Evolutionary conservation across 2,888 invertebrate genomes (phyloP).

Genomic region (Aelia acuminata): DNA sequence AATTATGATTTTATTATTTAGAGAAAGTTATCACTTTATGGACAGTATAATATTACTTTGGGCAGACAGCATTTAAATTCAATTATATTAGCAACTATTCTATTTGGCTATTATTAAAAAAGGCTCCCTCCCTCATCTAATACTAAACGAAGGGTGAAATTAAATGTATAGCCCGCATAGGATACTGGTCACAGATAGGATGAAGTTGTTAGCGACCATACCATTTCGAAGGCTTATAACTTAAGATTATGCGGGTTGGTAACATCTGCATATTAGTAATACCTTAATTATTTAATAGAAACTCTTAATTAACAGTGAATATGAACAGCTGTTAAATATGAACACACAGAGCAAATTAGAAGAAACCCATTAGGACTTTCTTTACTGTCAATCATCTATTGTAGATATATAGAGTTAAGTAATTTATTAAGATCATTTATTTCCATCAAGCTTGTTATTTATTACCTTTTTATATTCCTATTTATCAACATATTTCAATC

Average conservation of each 20-base stretch:
- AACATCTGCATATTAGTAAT: slow-evolving; percentile 14
- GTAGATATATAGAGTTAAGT: no score
- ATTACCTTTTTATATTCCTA: no score
- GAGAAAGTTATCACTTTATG: no score
- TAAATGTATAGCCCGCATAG: background rate
- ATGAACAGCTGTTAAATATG: background rate
- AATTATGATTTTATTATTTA: no score
- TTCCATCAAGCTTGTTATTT: no score
- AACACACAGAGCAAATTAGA: background rate
- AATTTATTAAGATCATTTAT: no score
- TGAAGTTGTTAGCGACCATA: background rate
- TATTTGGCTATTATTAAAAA: background rate
- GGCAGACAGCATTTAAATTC: no score
- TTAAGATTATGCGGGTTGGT: background rate
- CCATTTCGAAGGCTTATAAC: background rate
- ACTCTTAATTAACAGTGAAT: background rate
- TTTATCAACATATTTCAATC: no score
- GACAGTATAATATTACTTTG: no score
- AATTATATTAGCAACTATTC: no score
- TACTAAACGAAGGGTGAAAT: slow-evolving; percentile 10
- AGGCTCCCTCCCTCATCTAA: background rate
- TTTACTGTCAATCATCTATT: no score
- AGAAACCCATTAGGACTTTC: background rate
- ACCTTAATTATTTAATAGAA: background rate
- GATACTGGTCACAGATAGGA: background rate